These are phyloP conservation scores for Choloepus hoffmanni DNA, from an alignment of 2,113 vertebrate genomes.

Conservation along the genomic window DNA sequence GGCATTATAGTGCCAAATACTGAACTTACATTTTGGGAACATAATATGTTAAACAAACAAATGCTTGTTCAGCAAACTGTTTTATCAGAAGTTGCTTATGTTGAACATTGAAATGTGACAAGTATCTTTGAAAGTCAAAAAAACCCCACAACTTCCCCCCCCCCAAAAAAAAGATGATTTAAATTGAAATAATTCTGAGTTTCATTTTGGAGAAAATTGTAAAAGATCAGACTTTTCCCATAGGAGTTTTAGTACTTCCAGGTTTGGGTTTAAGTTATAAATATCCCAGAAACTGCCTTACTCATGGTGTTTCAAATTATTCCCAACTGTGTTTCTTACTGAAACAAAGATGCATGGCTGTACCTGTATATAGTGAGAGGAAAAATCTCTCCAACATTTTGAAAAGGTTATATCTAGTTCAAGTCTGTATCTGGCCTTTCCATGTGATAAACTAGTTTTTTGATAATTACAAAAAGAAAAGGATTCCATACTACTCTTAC, in stretches of 20 bases:
- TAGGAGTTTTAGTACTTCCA: slow-evolving; percentile 59
- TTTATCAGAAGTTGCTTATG: slow-evolving; percentile 31
- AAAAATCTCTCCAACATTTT: neutral
- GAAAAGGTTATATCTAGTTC: slow-evolving; percentile 56
- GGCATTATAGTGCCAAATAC: slow-evolving; percentile 40
- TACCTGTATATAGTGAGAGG: neutral
- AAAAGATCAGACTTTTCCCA: slow-evolving; percentile 59
- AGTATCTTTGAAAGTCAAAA: neutral
- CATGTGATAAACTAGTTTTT: slow-evolving; percentile 58
- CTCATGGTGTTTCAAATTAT: slow-evolving; percentile 68
- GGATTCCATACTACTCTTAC: neutral
- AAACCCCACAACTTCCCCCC: neutral
- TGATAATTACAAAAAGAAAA: slow-evolving; percentile 11
- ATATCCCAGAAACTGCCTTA: slow-evolving; percentile 67
- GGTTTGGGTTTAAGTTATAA: slow-evolving; percentile 70
- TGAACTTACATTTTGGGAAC: slow-evolving; percentile 46
- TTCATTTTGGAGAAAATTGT: slow-evolving; percentile 68
- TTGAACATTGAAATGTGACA: slow-evolving; percentile 52
- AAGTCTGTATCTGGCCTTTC: slow-evolving; percentile 31
- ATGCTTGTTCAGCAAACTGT: neutral
- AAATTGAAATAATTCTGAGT: slow-evolving; percentile 62
- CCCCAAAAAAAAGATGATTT: too few species aligned
- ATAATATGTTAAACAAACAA: slow-evolving; percentile 27
- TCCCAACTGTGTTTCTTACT: slow-evolving; percentile 43
- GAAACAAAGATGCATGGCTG: slow-evolving; percentile 48